phyloP scores from a whole-genome alignment of 2,797 vertebrate genomes.

The Novumbra hubbsi region DNA sequence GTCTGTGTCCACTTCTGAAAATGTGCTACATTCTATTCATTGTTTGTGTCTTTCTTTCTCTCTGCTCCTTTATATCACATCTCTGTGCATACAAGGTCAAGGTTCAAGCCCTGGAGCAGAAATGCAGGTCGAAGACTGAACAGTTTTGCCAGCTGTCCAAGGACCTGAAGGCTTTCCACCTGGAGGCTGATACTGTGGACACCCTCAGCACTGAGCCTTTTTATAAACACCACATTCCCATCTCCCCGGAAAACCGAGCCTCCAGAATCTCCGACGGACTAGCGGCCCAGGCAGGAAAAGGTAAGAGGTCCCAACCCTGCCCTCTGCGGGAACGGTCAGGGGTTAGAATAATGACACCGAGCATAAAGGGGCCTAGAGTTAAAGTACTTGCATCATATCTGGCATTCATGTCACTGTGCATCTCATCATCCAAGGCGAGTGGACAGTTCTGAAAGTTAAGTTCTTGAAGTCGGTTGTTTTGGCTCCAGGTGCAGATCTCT shows the following conservation, averaged over 20 bases:
- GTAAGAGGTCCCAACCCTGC: constrained; percentile 62
- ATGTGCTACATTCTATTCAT: not conserved
- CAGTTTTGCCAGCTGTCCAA: constrained; percentile 85
- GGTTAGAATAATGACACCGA: not conserved
- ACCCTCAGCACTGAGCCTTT: constrained; percentile 58
- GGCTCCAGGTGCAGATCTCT: not conserved
- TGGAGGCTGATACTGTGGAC: constrained; percentile 77
- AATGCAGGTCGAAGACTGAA: constrained; percentile 88
- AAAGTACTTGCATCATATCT: not conserved
- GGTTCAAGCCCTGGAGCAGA: constrained; percentile 87
- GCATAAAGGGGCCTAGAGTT: not conserved
- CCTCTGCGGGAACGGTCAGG: not conserved
- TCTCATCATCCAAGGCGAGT: not conserved
- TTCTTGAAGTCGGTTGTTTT: not conserved
- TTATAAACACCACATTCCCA: constrained; percentile 44
- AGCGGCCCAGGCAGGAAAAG: constrained; percentile 73
- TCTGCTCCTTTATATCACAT: not conserved
- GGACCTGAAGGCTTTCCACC: constrained; percentile 82
- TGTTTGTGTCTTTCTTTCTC: not conserved
- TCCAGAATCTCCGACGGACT: constrained; percentile 74
- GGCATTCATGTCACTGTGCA: not conserved
- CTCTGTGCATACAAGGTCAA: constrained; percentile 76
- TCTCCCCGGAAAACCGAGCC: constrained; percentile 64
- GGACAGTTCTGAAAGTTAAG: not conserved
- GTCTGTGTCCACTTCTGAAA: not conserved